phyloP scores from a whole-genome alignment of 2,113 vertebrate genomes.

The Cavia aperea region DNA sequence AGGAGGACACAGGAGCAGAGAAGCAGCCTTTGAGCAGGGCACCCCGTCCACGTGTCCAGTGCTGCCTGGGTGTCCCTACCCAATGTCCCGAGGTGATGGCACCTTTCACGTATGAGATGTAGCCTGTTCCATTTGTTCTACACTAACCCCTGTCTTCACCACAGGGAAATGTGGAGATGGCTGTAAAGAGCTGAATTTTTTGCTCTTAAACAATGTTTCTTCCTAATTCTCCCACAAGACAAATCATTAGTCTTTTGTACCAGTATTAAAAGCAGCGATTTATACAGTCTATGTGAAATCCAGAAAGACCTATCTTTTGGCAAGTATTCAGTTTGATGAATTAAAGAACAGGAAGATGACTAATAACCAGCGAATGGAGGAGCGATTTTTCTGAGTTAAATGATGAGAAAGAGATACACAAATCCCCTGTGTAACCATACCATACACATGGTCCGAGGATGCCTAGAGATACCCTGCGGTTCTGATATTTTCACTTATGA shows the following conservation, averaged over 20 bases:
- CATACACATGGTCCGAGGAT: accelerated
- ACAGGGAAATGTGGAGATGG: neutral
- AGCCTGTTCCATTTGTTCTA: neutral
- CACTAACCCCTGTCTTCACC: neutral
- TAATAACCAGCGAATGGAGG: neutral
- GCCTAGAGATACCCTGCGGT: neutral
- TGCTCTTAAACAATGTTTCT: neutral
- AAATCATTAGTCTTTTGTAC: neutral
- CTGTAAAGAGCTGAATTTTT: neutral
- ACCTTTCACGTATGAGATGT: neutral
- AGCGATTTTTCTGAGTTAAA: neutral
- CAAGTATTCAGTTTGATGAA: neutral
- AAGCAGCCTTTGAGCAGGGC: accelerated
- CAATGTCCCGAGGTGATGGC: neutral
- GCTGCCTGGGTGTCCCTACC: neutral
- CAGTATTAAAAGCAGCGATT: neutral
- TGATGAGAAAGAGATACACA: neutral
- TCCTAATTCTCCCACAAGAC: neutral
- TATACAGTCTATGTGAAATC: neutral
- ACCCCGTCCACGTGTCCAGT: accelerated
- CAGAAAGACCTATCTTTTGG: neutral
- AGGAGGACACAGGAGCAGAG: neutral
- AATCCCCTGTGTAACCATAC: accelerated
- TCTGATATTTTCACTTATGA: neutral
- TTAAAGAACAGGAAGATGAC: neutral